Evolutionary conservation across 2,888 invertebrate genomes (phyloP), one percentile per base, ranked within the genome.

Genomic region (Xanthia togata): DNA sequence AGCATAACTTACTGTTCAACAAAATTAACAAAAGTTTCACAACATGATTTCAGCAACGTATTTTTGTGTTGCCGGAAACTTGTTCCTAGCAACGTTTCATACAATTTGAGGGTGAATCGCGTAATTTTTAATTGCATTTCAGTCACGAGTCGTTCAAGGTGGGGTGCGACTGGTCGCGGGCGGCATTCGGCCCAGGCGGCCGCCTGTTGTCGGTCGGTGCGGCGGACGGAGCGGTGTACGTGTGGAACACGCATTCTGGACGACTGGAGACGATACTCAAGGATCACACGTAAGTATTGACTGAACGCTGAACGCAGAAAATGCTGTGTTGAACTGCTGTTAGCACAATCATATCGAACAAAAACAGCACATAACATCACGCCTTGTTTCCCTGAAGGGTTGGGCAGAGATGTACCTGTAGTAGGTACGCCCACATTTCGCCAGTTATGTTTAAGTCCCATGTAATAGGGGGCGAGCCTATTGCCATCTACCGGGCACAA

Each of bases 81-180:
- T n/a, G 2, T 65, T 44, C 4, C 14, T 44, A 5, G 11, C 20
- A 26, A 26, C 11, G 26, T 23, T 53, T 11, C 9, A 31, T 35
- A 14, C 4, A 70, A 4, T 69, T 26, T 31, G 5, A 9, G 2
- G n/a, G 23, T 31, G 12, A 17, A 60, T 41, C 6, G 26, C 23
- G 6, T 23, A 0, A 38, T 44, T 64, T 71, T 64, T 73, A 47
- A 64, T 70, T 74, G 11, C 31, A 65, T 83, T 78, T 82, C 97
- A 99, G 99, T 94, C 98, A 98, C 93, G 99, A 99, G 90, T 98
- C 98, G 78, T 99, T 99, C 96, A 99, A 99, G 97, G 98, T 99
- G 81, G 98, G 98, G 82, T 99, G 98, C 96, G 99, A 99, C 97
- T 99, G 98, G 98, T 97, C 99, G 50, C 97, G 99, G 89, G 99